Conservation (phyloP, 1,140 invertebrate species). For the Arctopsyche grandis region DNA sequence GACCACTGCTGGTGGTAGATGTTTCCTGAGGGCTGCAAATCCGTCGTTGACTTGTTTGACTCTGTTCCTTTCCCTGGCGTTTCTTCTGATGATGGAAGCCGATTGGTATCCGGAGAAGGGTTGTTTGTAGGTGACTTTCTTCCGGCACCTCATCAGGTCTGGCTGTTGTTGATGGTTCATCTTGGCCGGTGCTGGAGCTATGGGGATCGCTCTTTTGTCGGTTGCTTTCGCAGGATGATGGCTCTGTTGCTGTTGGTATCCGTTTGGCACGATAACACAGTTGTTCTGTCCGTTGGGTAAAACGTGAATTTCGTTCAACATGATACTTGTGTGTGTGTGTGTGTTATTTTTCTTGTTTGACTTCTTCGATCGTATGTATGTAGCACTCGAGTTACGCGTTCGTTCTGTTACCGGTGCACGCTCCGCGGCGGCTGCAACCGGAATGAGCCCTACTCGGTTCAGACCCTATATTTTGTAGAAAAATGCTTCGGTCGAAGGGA, state of each 20-base stretch:
- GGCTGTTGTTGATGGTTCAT: conserved; percentile 63
- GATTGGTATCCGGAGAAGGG: conserved; percentile 74
- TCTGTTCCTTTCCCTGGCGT: conserved; percentile 92
- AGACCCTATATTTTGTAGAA: conserved; percentile 54
- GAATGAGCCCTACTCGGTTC: conserved; percentile 52
- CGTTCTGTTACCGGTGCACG: conserved; percentile 28
- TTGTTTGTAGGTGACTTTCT: conserved; percentile 76
- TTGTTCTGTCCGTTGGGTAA: conserved; percentile 64
- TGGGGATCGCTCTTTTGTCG: conserved; percentile 65
- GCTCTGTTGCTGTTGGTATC: conserved; percentile 58
- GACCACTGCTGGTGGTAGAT: conserved; percentile 82
- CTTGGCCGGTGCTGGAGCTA: conserved; percentile 67
- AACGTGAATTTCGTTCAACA: conserved; percentile 67
- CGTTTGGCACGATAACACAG: conserved; percentile 68
- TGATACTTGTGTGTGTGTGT: too few species aligned
- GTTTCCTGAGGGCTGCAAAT: conserved; percentile 86
- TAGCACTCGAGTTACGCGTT: conserved; percentile 25
- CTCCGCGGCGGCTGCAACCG: conserved; percentile 48
- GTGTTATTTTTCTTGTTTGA: background rate
- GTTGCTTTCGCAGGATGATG: conserved; percentile 58
- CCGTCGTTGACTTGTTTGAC: conserved; percentile 97
- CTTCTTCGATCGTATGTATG: conserved; percentile 1
- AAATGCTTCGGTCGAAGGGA: conserved; percentile 48
- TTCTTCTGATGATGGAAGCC: conserved; percentile 88
- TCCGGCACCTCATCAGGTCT: conserved; percentile 70